Evolutionary conservation across 1,140 invertebrate species (phyloP), one percentile per base, ranked within the genome.

Genomic region (Drosophila pseudoobscura): DNA sequence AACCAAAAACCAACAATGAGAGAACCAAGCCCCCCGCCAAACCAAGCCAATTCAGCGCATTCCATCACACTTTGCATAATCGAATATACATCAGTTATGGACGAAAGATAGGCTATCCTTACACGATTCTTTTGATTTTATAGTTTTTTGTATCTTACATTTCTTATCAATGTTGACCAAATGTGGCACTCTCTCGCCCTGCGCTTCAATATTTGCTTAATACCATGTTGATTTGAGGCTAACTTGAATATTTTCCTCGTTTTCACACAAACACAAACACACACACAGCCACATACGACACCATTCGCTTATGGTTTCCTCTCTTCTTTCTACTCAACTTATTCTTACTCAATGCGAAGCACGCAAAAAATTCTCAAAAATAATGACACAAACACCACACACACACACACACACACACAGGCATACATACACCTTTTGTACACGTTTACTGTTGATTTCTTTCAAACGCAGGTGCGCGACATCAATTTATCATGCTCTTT

Each of bases 381-480:
- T 52, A 58, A 68, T 47, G 50, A 53, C 64, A 60, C 49, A 63
- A 62, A 45, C 49, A 51, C 62, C 49, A 51, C 62, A 26, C 5
- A 26, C 24, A 26, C 26, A 47, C 39, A 76, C 50, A 75, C 71
- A 65, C 53, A 72, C 43, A 63, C 46, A 51, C 46, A 57, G 17
- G 17, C 49, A 78, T 68, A 69, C 58, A 47, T 62, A 58, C 64
- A 49, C 63, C 63, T 43, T 47, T 24, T 31, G 22, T 58, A 80
- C 78, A 82, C 82, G 31, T 69, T 85, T 75, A 71, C 50, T 69
- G 71, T 87, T 82, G 59, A 87, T 82, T 85, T 78, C 59, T 75
- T 78, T 71, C 20, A 75, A 88, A 78, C 69, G 82, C 80, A 85
- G 80, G 78, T 87, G 65, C 82, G 82, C 80, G 69, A 74, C 78